Conservation (phyloP, 2,113 vertebrate genomes). For the Carollia perspicillata region DNA sequence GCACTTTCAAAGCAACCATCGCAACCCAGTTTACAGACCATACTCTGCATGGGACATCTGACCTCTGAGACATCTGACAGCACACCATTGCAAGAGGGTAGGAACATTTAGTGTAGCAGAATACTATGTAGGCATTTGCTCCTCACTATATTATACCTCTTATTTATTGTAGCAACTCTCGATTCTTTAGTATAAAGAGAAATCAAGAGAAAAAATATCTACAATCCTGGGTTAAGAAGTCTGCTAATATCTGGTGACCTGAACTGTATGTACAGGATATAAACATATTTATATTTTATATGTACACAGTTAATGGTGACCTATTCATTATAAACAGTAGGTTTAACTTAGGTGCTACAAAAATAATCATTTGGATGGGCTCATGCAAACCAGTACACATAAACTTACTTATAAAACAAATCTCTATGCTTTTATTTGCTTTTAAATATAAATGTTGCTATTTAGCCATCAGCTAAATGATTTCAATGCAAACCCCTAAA, state of each 20-base stretch:
- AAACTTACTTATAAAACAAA: constrained; percentile 72
- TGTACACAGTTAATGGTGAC: constrained; percentile 78
- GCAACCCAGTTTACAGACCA: constrained; percentile 38
- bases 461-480: constrained; percentile 68
- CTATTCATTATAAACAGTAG: constrained; percentile 81
- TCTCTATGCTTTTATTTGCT: constrained; percentile 63
- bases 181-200: constrained; percentile 76
- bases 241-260: constrained; percentile 58
- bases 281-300: constrained; percentile 81
- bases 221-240: constrained; percentile 68
- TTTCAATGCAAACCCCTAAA: constrained; percentile 71
- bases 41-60: no score
- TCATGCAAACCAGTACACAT: constrained; percentile 79
- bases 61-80: background rate
- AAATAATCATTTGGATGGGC: constrained; percentile 81
- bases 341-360: constrained; percentile 81
- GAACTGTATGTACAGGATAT: constrained; percentile 79
- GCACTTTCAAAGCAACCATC: background rate
- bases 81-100: background rate
- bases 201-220: constrained; percentile 57
- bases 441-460: constrained; percentile 80
- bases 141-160: constrained; percentile 25
- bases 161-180: constrained; percentile 56
- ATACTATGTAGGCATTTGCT: background rate
- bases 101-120: constrained; percentile 56